Evolutionary conservation across 2,888 invertebrate genomes (phyloP), one percentile per base, ranked within the genome.

Genomic region (Drosophila phalerata): DNA sequence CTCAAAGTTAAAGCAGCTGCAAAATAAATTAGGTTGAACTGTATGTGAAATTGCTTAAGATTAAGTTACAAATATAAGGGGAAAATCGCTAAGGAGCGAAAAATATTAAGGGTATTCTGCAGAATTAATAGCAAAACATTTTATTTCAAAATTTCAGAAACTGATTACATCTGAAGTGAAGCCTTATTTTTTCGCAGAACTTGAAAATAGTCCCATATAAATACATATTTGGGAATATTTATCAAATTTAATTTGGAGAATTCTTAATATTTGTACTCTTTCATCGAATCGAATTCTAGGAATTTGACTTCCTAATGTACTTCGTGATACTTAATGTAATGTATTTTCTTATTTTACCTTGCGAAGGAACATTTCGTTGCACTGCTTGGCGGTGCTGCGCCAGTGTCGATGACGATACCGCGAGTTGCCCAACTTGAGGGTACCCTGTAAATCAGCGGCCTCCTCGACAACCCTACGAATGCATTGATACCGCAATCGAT

Each of bases 361-460:
- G 93, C 96, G 95, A 70, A 97, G 94, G 93, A 98, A 97, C 88
- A 96, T 94, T 92, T 97, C 97, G 92, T 97, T 97, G 94, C 97
- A 98, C 87, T 96, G 96, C 92, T 96, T 96, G 63, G 97, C 96
- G 43, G 97, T 96, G 73, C 96, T 95, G 89, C 97, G 96, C 95
- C 96, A 97, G 93, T 97, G 97, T 86, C 96, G 95, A 92, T 97
- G 97, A 49, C 96, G 94, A 92, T 94, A 96, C 77, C 96, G 93
- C 51, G 96, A 94, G 90, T 95, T 96, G 49, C 96, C 96, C 80
- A 96, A 93, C 79, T 95, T 94, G 72, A 94, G 93, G 6, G 95
- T 94, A 28, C 95, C 96, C 58, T 94, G 94, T 70, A 96, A 91
- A 81, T 95, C 95, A n/a, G 95, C 94, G 37, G 96, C 96, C 90